phyloP scores from a whole-genome alignment of 2,797 vertebrate genomes.

The Myotis planiceps region DNA sequence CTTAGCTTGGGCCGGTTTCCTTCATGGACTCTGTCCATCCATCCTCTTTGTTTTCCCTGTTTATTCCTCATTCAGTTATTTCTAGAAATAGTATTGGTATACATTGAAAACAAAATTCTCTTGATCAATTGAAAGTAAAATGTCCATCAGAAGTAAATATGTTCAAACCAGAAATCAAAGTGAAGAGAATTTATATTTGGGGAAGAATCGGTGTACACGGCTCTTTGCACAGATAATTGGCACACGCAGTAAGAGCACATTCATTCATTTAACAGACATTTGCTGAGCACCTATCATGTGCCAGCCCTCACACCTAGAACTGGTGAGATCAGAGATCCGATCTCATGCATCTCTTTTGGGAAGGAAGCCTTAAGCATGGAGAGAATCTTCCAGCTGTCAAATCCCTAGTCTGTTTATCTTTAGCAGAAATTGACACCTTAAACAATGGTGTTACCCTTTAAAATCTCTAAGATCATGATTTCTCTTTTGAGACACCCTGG shows the following conservation, averaged over 20 bases:
- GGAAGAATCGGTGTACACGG: neutral
- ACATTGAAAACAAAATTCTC: neutral
- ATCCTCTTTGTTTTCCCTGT: neutral
- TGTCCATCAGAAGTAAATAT: neutral
- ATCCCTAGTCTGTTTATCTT: neutral
- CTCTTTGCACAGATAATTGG: neutral
- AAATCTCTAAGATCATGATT: conserved; percentile 62
- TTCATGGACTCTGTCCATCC: neutral
- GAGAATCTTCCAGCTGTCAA: neutral
- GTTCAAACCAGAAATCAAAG: neutral
- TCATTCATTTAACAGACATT: neutral
- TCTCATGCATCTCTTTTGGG: neutral
- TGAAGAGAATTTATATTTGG: neutral
- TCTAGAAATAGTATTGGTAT: neutral
- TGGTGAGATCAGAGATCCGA: neutral
- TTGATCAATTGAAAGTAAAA: neutral
- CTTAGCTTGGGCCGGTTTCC: neutral
- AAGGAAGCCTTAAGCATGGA: neutral
- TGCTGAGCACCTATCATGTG: neutral
- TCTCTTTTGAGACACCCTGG: conserved; percentile 42
- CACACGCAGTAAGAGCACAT: neutral
- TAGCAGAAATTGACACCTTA: conserved; percentile 33
- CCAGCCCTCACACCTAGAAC: neutral
- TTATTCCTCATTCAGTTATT: neutral
- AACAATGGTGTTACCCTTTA: conserved; percentile 29